These are phyloP conservation scores for Bombyx huttoni DNA, from an alignment of 2,888 invertebrate species.

Conservation along the genomic window DNA sequence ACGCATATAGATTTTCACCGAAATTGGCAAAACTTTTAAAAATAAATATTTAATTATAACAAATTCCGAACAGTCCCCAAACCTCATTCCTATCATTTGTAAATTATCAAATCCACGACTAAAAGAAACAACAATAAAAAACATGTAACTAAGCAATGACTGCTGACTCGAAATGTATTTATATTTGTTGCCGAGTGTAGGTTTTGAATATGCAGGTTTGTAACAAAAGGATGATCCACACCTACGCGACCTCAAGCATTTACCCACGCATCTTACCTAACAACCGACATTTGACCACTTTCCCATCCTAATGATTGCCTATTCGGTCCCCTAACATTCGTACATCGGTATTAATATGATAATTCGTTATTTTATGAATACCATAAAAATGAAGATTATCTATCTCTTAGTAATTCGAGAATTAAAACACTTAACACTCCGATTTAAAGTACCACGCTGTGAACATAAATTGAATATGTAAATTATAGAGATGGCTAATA, in stretches of 20 bases:
- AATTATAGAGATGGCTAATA: not conserved
- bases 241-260: not conserved
- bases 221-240: not conserved
- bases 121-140: not conserved
- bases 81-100: too few species aligned
- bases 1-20: too few species aligned
- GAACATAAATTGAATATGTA: conserved; percentile 3
- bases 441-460: conserved; percentile 1
- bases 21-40: too few species aligned
- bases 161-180: not conserved
- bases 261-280: not conserved
- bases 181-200: not conserved
- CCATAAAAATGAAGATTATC: not conserved
- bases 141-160: not conserved
- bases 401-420: not conserved
- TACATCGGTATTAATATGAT: not conserved
- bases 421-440: not conserved
- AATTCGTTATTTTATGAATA: not conserved
- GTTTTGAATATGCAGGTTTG: not conserved
- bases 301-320: conserved; percentile 13
- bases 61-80: too few species aligned
- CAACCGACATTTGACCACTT: not conserved
- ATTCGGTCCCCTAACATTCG: conserved; percentile 9
- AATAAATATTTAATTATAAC: too few species aligned
- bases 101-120: not conserved